These are phyloP conservation scores for Urosaurus nigricauda DNA, from an alignment of 2,797 vertebrate species.

Conservation along the genomic window DNA sequence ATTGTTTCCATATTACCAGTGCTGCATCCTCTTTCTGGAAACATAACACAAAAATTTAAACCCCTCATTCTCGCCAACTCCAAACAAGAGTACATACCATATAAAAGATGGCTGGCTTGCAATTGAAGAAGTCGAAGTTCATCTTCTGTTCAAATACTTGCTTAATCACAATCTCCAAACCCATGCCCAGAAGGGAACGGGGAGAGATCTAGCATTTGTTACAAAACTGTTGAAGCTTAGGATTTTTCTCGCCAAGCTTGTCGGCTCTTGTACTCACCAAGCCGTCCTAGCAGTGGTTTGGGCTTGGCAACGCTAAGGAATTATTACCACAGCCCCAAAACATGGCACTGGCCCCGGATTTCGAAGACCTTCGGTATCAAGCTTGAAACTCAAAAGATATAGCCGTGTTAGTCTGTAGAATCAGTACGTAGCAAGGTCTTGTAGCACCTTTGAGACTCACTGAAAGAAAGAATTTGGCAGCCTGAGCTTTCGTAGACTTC, in stretches of 20 bases:
- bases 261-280: background rate
- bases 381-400: background rate
- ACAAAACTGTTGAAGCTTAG: background rate
- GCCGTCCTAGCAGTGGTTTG: background rate
- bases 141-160: background rate
- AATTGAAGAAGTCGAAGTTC: background rate
- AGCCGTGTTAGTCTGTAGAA: too few relatives aligned
- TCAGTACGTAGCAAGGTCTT: too few relatives aligned
- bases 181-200: background rate
- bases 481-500: too few relatives aligned
- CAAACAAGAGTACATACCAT: background rate
- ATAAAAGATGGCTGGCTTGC: background rate
- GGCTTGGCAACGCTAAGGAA: background rate
- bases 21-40: background rate
- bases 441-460: too few relatives aligned
- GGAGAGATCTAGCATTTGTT: background rate
- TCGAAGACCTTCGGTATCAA: background rate
- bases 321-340: background rate
- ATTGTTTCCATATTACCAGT: background rate
- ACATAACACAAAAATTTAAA: background rate
- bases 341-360: background rate
- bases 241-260: background rate
- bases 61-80: too few relatives aligned
- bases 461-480: too few relatives aligned
- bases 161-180: background rate